A percentile compares a stretch with the other conserved stretches of the same genome.
phyloP scores from a whole-genome alignment of 2,797 vertebrate species.

The Coregonus sp. region DNA sequence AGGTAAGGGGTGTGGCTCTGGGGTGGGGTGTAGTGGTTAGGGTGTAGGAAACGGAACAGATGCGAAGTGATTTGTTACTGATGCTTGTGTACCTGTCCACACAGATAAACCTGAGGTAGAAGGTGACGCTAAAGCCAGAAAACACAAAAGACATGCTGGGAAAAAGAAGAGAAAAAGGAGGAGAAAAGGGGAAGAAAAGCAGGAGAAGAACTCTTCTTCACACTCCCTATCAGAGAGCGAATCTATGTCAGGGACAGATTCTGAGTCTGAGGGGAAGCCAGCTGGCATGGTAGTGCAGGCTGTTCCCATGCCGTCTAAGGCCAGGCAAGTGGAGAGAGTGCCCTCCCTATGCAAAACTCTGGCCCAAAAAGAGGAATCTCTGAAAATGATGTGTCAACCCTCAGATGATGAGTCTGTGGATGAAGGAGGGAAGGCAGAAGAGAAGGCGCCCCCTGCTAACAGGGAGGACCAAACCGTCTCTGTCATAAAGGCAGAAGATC shows the following conservation, averaged over 20 bases:
- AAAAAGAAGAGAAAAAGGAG: constrained; percentile 95
- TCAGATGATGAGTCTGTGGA: constrained; percentile 38
- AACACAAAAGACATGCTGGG: constrained; percentile 88
- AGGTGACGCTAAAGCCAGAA: constrained; percentile 85
- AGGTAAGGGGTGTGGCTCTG: constrained; percentile 56
- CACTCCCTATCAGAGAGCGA: constrained; percentile 76
- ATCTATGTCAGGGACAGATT: constrained; percentile 75
- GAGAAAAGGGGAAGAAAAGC: constrained; percentile 91
- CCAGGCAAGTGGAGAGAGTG: constrained; percentile 52
- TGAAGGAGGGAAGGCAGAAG: constrained; percentile 45
- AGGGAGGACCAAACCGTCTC: constrained; percentile 46
- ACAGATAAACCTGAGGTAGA: constrained; percentile 42
- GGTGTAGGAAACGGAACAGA: neutral
- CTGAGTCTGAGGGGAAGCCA: constrained; percentile 70
- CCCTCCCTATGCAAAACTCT: constrained; percentile 47
- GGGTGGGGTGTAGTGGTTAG: too few relatives aligned
- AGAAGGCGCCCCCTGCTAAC: constrained; percentile 33
- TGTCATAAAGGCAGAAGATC: constrained; percentile 49
- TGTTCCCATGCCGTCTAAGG: constrained; percentile 49
- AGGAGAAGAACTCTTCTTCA: constrained; percentile 82
- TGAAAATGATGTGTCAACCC: neutral
- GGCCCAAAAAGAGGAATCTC: constrained; percentile 53
- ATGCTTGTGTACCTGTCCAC: neutral
- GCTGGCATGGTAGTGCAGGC: constrained; percentile 57
- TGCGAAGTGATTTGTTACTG: neutral